A percentile compares a stretch with the other conserved stretches of the same genome.
Conservation (phyloP, 1,140 invertebrate genomes). For the Eupristina koningsbergeri region DNA sequence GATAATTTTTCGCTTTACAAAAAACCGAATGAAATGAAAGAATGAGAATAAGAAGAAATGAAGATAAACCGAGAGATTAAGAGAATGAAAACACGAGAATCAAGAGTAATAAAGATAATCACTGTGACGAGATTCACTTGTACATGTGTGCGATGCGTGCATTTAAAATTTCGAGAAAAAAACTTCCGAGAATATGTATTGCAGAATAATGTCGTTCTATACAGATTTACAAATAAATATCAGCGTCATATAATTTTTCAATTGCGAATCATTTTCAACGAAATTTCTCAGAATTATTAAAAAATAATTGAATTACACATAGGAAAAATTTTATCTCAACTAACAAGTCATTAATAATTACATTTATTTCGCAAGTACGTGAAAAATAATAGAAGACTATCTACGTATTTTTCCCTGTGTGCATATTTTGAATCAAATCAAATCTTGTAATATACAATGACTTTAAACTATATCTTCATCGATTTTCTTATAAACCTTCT, state of each 20-base stretch:
- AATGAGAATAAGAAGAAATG: not conserved
- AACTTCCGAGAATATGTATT: not conserved
- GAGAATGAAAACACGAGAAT: not conserved
- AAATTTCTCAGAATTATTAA: not conserved
- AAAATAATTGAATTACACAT: not conserved
- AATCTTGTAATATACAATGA: too few relatives aligned
- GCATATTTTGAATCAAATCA: too few relatives aligned
- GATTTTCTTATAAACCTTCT: too few relatives aligned
- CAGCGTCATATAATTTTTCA: not conserved
- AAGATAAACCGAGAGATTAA: not conserved
- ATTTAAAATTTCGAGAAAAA: conserved; percentile 11
- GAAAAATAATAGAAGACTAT: too few relatives aligned
- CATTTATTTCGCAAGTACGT: too few relatives aligned
- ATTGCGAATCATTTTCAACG: not conserved
- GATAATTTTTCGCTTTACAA: not conserved
- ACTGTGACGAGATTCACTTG: not conserved
- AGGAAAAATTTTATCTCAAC: not conserved
- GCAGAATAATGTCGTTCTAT: not conserved
- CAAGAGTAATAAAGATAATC: conserved; percentile 17
- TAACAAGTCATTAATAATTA: too few relatives aligned
- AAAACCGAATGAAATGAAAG: conserved; percentile 1
- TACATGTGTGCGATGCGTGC: not conserved
- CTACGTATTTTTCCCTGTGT: too few relatives aligned
- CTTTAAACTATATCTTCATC: too few relatives aligned
- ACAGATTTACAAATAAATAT: not conserved